phyloP scores from a whole-genome alignment of 2,113 vertebrate species.

The Caloenas nicobarica region DNA sequence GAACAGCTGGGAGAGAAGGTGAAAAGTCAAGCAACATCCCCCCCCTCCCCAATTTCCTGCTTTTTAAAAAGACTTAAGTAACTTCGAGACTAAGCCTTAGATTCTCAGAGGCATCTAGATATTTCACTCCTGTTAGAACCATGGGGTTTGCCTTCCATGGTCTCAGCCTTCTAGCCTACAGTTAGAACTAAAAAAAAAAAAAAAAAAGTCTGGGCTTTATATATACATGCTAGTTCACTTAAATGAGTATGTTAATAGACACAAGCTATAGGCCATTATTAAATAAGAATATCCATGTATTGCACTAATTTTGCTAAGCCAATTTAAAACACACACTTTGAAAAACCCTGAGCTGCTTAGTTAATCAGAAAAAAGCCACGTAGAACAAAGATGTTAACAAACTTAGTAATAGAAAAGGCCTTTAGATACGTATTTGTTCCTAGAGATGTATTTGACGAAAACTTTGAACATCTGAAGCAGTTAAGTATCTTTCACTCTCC shows the following conservation, averaged over 20 bases:
- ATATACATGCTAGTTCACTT: background rate
- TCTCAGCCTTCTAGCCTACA: background rate
- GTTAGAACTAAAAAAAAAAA: background rate
- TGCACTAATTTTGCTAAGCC: background rate
- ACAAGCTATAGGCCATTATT: background rate
- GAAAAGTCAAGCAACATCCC: background rate
- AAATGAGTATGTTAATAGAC: background rate
- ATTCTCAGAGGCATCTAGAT: background rate
- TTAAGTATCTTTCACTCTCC: background rate
- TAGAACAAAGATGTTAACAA: background rate
- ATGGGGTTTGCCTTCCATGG: background rate
- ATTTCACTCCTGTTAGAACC: background rate
- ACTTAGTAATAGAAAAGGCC: background rate
- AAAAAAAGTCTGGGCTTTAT: background rate
- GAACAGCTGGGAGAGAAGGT: background rate
- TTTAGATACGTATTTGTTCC: background rate
- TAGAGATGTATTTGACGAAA: background rate
- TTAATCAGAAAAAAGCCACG: background rate
- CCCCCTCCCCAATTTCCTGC: fast-evolving
- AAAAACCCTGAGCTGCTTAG: constrained; percentile 1
- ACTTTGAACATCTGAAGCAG: background rate
- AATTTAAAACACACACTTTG: background rate
- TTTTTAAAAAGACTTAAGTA: background rate
- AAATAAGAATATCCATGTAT: background rate
- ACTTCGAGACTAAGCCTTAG: background rate